Percentiles rank a stretch among this genome's conserved stretches.
These are phyloP conservation scores for Palythoa grandiflora DNA, from an alignment of 92 coral and sea anemone genomes.

Conservation along the genomic window DNA sequence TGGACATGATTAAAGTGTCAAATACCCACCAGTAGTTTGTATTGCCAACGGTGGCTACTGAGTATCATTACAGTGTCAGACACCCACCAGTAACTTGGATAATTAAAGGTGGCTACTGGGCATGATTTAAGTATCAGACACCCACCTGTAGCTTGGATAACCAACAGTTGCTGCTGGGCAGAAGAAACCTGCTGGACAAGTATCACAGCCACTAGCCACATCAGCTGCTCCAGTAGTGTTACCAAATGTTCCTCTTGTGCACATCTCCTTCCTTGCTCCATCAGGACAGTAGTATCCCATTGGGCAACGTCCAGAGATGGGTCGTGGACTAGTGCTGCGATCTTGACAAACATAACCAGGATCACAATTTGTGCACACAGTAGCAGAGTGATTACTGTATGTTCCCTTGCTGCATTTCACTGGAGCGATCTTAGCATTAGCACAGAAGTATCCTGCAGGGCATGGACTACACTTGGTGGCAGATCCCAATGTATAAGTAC, in stretches of 20 bases:
- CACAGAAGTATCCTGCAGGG: conserved; percentile 92
- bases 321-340: conserved; percentile 79
- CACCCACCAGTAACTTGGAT: too few relatives aligned
- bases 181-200: conserved; percentile 94
- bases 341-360: conserved; percentile 90
- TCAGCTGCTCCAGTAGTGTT: conserved; percentile 89
- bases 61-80: too few relatives aligned
- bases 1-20: too few relatives aligned
- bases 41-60: too few relatives aligned
- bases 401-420: conserved; percentile 83
- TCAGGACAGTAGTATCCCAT: conserved; percentile 87
- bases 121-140: background rate
- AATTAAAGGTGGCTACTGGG: too few relatives aligned
- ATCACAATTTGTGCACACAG: conserved; percentile 67
- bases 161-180: conserved; percentile 92
- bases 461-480: conserved; percentile 83
- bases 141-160: conserved; percentile 82
- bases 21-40: too few relatives aligned
- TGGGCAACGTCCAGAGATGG: conserved; percentile 88
- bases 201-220: conserved; percentile 77
- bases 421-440: conserved; percentile 63
- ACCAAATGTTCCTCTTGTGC: conserved; percentile 95
- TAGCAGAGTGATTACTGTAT: conserved; percentile 90
- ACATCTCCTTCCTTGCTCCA: conserved; percentile 75
- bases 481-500: conserved; percentile 85